Conservation (phyloP, 2,797 vertebrate genomes). For the Peromyscus eremicus region DNA sequence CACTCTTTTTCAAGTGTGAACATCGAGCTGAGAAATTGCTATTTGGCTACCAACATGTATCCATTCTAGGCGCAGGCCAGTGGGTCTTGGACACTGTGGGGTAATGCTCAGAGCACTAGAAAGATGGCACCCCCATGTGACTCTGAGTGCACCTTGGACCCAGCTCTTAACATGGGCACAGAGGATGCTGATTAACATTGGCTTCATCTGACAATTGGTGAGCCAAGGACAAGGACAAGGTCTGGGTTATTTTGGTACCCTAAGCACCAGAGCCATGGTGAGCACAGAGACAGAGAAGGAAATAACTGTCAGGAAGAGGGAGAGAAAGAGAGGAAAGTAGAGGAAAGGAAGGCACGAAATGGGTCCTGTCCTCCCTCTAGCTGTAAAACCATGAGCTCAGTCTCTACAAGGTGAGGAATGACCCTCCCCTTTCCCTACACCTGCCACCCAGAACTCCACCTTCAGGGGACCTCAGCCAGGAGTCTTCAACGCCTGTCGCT, state of each 20-base stretch:
- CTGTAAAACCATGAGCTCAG: not conserved
- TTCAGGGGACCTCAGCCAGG: not conserved
- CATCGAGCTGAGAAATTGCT: not conserved
- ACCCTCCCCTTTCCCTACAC: not conserved
- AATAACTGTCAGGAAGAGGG: not conserved
- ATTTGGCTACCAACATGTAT: not conserved
- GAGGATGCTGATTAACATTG: not conserved
- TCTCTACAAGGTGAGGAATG: not conserved
- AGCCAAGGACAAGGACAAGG: not conserved
- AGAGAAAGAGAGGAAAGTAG: not conserved
- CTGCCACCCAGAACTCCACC: not conserved
- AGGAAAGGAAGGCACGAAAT: not conserved
- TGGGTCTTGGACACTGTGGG: not conserved
- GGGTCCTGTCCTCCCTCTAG: not conserved
- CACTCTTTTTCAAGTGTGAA: not conserved
- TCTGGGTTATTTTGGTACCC: not conserved
- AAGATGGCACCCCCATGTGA: not conserved
- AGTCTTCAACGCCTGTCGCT: not conserved
- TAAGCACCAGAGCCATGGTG: not conserved
- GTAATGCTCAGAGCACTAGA: not conserved
- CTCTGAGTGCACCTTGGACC: not conserved
- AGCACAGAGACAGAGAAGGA: not conserved
- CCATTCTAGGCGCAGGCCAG: not conserved
- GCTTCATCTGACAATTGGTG: not conserved
- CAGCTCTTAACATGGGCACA: rapidly evolving